Conservation (phyloP, 1,140 invertebrate genomes). For the Choristoneura fumiferana region DNA sequence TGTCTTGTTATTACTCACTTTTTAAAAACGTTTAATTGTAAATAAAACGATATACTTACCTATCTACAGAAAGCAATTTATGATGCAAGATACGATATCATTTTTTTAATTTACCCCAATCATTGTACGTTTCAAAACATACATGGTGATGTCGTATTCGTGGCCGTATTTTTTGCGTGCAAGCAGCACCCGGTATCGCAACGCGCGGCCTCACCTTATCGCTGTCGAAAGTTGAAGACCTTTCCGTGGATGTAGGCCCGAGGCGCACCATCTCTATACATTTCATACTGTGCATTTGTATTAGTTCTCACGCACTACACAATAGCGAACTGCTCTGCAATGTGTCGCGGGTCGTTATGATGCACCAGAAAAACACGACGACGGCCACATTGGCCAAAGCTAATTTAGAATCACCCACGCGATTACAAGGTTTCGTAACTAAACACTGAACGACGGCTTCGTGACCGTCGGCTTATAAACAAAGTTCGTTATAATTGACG, state of each 20-base stretch:
- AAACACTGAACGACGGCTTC: slow-evolving; percentile 39
- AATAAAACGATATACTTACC: no score
- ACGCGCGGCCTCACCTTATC: slow-evolving; percentile 57
- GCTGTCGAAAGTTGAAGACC: slow-evolving; percentile 55
- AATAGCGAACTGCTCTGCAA: slow-evolving; percentile 23
- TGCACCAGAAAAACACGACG: slow-evolving; percentile 43
- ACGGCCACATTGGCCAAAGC: slow-evolving; percentile 45
- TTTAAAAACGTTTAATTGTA: no score
- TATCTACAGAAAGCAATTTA: neutral
- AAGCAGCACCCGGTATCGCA: slow-evolving; percentile 36
- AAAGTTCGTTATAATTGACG: slow-evolving; percentile 41
- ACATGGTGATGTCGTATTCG: neutral
- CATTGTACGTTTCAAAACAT: no score
- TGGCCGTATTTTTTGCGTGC: neutral
- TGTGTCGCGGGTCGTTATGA: neutral
- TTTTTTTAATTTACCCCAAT: no score
- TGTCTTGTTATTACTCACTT: no score
- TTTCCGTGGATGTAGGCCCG: slow-evolving; percentile 54
- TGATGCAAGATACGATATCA: neutral
- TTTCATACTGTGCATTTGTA: slow-evolving; percentile 68
- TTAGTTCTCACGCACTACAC: slow-evolving; percentile 31
- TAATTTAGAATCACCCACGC: slow-evolving; percentile 61
- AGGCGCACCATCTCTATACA: slow-evolving; percentile 72
- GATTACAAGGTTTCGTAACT: slow-evolving; percentile 55
- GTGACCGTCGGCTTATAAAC: slow-evolving; percentile 58